These are phyloP conservation scores for Mugil cephalus DNA, from an alignment of 2,113 vertebrate species.

Conservation along the genomic window DNA sequence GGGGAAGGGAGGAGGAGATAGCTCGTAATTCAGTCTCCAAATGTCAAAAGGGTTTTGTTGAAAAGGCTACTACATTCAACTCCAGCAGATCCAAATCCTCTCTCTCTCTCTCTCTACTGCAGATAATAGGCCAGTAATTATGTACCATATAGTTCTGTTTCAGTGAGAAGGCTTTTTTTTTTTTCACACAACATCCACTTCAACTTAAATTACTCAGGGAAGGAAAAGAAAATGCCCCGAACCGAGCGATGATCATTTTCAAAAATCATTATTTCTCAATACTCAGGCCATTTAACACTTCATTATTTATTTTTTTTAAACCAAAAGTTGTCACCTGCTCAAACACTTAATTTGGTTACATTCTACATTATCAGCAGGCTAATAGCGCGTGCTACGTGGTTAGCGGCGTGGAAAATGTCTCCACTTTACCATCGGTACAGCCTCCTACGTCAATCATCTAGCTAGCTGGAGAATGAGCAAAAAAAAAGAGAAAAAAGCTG, in stretches of 20 bases:
- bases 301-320: not conserved
- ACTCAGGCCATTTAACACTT: conserved; percentile 37
- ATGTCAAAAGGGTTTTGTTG: too few relatives aligned
- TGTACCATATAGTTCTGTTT: not conserved
- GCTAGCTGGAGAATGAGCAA: conserved; percentile 6
- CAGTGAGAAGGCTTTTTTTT: conserved; percentile 9
- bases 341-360: conserved; percentile 34
- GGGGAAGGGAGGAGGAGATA: not conserved
- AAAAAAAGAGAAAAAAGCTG: too few relatives aligned
- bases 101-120: too few relatives aligned
- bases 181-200: not conserved
- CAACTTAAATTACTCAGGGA: conserved; percentile 7
- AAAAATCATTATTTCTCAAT: conserved; percentile 15
- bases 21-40: not conserved
- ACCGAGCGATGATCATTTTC: conserved; percentile 13
- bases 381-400: conserved; percentile 35
- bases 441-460: conserved; percentile 7
- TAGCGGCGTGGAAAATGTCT: conserved; percentile 24
- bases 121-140: not conserved
- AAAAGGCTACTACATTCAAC: not conserved
- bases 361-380: conserved; percentile 47
- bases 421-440: conserved; percentile 12
- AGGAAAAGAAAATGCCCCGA: conserved; percentile 7
- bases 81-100: not conserved
- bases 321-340: conserved; percentile 8